phyloP scores from a whole-genome alignment of 2,888 invertebrate genomes.

The Leptura quadrifasciata region DNA sequence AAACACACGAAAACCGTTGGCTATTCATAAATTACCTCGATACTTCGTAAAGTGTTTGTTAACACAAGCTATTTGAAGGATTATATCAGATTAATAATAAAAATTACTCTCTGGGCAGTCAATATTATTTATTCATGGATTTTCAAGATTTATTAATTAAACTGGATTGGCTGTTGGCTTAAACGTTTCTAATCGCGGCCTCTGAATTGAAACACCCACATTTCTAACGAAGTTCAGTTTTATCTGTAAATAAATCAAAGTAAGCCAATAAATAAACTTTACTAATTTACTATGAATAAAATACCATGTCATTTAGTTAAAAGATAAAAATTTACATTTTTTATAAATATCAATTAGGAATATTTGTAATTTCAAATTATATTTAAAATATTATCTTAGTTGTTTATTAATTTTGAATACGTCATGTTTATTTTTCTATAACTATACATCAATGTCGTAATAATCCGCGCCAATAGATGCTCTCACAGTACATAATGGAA shows the following conservation, averaged over 20 bases:
- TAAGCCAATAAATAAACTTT: constrained; percentile 39
- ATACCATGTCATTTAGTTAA: constrained; percentile 21
- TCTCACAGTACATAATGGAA: too few relatives aligned
- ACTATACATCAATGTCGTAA: not conserved
- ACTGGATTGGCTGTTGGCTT: constrained; percentile 21
- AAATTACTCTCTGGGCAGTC: constrained; percentile 43
- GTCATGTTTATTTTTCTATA: not conserved
- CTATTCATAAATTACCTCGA: constrained; percentile 4
- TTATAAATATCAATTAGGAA: constrained; percentile 28
- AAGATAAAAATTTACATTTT: constrained; percentile 26
- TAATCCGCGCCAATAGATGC: too few relatives aligned
- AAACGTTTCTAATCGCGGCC: constrained; percentile 15
- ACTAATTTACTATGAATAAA: constrained; percentile 32
- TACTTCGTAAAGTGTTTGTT: constrained; percentile 36
- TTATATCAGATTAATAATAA: constrained; percentile 43
- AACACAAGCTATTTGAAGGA: constrained; percentile 39
- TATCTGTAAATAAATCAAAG: constrained; percentile 58
- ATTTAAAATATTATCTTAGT: constrained; percentile 18
- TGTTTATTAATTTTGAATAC: not conserved
- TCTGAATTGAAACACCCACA: constrained; percentile 53
- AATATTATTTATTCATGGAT: constrained; percentile 47
- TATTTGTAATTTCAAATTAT: constrained; percentile 18
- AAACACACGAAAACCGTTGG: not conserved
- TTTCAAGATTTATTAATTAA: constrained; percentile 28
- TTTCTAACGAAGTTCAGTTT: constrained; percentile 49